Percentiles rank a stretch among this genome's conserved stretches.
Evolutionary conservation across 2,888 invertebrate genomes (phyloP).

Genomic region (Carcina quercana): DNA sequence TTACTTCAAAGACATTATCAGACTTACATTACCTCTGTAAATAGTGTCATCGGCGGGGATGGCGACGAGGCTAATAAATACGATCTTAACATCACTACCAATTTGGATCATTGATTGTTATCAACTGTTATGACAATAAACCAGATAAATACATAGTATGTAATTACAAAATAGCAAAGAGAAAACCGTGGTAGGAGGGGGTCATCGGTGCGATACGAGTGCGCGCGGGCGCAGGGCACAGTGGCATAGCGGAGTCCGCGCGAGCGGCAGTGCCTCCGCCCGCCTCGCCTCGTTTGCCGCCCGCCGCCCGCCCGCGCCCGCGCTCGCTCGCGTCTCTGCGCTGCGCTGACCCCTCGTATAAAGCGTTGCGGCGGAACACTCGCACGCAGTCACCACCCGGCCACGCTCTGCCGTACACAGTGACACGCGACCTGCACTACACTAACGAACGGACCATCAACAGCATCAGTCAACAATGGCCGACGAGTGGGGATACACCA

Average conservation of each 20-base stretch:
- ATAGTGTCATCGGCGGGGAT: too few species aligned
- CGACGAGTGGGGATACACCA: slow-evolving; percentile 76
- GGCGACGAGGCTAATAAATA: too few species aligned
- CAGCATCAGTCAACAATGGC: slow-evolving; percentile 44
- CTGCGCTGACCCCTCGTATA: slow-evolving; percentile 39
- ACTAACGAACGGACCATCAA: slow-evolving; percentile 20
- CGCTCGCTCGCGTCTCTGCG: slow-evolving; percentile 29
- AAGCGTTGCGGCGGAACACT: slow-evolving; percentile 51
- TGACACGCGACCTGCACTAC: slow-evolving; percentile 42
- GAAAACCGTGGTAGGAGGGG: slow-evolving; percentile 36
- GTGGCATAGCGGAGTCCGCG: slow-evolving; percentile 41
- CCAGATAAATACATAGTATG: slow-evolving; percentile 38
- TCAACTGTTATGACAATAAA: slow-evolving; percentile 20
- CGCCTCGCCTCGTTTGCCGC: slow-evolving; percentile 27
- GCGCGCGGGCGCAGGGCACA: slow-evolving; percentile 33
- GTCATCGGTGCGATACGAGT: slow-evolving; percentile 21
- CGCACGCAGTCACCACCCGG: slow-evolving; percentile 61
- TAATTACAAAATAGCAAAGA: slow-evolving; percentile 52
- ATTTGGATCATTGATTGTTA: too few species aligned
- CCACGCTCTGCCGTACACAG: slow-evolving; percentile 55
- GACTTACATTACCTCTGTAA: too few species aligned
- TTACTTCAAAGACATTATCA: too few species aligned
- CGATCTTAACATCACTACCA: too few species aligned
- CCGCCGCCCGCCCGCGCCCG: slow-evolving; percentile 22
- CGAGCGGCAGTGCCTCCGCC: slow-evolving; percentile 21